Conservation (phyloP, 2,888 invertebrate genomes). For the Caenorhabditis sp. region DNA sequence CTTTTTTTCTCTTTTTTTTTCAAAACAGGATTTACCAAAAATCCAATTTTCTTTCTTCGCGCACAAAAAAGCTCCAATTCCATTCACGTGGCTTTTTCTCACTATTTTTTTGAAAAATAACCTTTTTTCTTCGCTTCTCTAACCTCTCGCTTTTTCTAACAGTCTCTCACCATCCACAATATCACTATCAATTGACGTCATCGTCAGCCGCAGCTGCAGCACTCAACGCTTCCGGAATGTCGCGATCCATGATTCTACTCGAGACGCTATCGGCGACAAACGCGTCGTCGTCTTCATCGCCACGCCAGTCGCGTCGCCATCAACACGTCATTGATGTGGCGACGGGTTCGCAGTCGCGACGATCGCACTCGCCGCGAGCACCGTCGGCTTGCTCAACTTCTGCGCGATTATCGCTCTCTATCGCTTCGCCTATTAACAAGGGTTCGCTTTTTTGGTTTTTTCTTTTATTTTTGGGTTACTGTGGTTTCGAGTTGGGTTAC, state of each 20-base stretch:
- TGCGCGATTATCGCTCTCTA: constrained; percentile 43
- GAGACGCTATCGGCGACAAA: constrained; percentile 40
- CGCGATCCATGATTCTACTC: constrained; percentile 64
- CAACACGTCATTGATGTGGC: not conserved
- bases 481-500: too few species aligned
- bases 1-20: not conserved
- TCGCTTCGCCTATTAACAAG: constrained; percentile 47
- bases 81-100: not conserved
- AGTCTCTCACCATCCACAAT: not conserved
- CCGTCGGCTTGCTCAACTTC: constrained; percentile 7
- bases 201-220: not conserved
- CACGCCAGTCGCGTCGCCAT: constrained; percentile 9
- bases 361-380: constrained; percentile 38
- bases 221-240: constrained; percentile 60
- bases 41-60: not conserved
- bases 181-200: not conserved
- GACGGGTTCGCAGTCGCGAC: constrained; percentile 4
- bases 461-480: too few species aligned
- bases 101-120: not conserved
- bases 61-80: too few species aligned
- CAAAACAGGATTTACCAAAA: not conserved
- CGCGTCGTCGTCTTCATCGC: constrained; percentile 11
- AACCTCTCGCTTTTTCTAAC: constrained; percentile 1
- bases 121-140: not conserved
- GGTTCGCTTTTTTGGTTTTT: constrained; percentile 25